Evolutionary conservation across 2,113 vertebrate genomes (phyloP), one percentile per base, ranked within the genome.

Genomic region (Buteo buteo): DNA sequence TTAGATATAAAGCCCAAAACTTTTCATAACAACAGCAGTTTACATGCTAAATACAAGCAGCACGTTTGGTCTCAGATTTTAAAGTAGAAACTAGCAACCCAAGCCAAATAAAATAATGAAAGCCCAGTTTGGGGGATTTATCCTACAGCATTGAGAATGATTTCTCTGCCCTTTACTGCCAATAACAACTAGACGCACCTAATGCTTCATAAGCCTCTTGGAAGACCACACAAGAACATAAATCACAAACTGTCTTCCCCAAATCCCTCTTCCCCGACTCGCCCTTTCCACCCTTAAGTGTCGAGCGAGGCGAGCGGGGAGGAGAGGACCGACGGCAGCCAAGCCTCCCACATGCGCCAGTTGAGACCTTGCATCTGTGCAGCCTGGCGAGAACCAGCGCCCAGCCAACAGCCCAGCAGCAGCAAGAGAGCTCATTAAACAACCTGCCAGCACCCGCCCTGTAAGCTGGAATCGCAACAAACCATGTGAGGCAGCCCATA

Each of bases 371-470:
- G 9, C 34, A 20, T 21, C 49, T 36, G 29, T 5, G 17, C 26
- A 11, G 49, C 44, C 50, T 0, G 0, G 3, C 0, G 2, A 78
- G 69, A 38, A 24, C 14, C 62, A 11, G n/a, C 0, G 0, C 66
- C 32, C 32, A 2, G 47, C 47, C 64, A 20, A 15, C 8, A 36
- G 17, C 47, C 42, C 38, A 7, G 36, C 4, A 4, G 26, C 5
- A 1, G 34, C 82, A 29, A 18, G 36, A 4, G 34, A 61, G 40
- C 45, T 74, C 24, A 1, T 25, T n/a, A 38, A 40, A 28, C 22
- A 70, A 7, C n/a, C 58, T n/a, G 58, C 67, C 81, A 84, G 36
- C 58, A 14, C 29, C 17, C 0, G 71, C 36, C 61, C 74, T 7
- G 6, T 0, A 3, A 26, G 0, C 70, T 19, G 21, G 17, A 77